phyloP scores from a whole-genome alignment of 2,888 invertebrate genomes.

The Fabriciana adippe region DNA sequence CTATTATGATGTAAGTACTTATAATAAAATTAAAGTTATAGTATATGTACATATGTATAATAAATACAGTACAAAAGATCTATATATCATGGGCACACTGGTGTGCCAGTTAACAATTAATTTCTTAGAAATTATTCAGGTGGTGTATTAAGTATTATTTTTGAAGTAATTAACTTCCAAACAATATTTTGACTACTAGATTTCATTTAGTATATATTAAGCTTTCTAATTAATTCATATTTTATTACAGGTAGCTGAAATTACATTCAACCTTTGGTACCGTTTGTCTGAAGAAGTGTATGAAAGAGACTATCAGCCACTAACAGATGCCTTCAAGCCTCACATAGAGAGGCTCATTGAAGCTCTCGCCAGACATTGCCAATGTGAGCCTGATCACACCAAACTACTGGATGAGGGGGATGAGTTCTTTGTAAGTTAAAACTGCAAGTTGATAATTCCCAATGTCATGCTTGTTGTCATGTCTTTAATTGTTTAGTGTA shows the following conservation, averaged over 20 bases:
- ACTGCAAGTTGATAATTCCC: background rate
- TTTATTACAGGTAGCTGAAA: conserved; percentile 84
- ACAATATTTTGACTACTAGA: background rate
- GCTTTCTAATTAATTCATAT: background rate
- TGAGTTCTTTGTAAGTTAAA: conserved; percentile 86
- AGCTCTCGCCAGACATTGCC: conserved; percentile 95
- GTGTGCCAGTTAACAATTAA: too few relatives aligned
- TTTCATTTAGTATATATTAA: background rate
- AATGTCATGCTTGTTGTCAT: background rate
- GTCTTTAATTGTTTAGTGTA: background rate
- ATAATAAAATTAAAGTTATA: too few relatives aligned
- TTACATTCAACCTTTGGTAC: conserved; percentile 99
- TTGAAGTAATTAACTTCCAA: background rate
- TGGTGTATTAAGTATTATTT: too few relatives aligned
- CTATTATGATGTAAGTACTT: conserved; percentile 91
- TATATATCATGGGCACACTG: too few relatives aligned
- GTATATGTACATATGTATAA: too few relatives aligned
- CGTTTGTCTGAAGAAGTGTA: conserved; percentile 96
- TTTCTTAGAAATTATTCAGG: too few relatives aligned
- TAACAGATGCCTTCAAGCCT: conserved; percentile 93
- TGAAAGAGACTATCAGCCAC: conserved; percentile 89
- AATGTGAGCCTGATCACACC: conserved; percentile 97
- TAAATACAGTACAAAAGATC: too few relatives aligned
- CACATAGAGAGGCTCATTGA: conserved; percentile 95
- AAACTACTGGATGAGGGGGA: conserved; percentile 92